Conservation (phyloP, 2,888 invertebrate genomes). For the Harmothoe impar region DNA sequence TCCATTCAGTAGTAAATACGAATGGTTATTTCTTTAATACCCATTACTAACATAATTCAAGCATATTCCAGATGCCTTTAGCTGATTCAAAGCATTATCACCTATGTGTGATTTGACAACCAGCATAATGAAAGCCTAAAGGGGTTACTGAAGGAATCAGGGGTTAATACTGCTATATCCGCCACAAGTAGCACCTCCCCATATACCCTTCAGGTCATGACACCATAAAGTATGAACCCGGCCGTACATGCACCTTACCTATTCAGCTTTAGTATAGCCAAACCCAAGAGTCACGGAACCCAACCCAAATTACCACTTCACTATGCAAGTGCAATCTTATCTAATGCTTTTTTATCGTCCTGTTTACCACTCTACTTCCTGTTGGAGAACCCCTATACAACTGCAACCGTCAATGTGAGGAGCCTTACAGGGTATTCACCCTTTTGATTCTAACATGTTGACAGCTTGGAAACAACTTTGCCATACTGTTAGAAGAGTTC, state of each 20-base stretch:
- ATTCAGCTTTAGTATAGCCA: background rate
- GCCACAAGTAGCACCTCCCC: background rate
- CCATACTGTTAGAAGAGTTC: too few relatives aligned
- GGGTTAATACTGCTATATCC: too few relatives aligned
- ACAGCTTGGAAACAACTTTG: background rate
- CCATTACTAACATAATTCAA: too few relatives aligned
- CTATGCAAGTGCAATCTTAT: background rate
- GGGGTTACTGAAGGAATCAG: too few relatives aligned
- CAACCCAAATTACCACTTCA: background rate
- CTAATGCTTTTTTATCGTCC: background rate
- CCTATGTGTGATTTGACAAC: too few relatives aligned
- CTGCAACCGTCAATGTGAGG: background rate
- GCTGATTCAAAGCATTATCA: too few relatives aligned
- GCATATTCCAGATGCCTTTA: too few relatives aligned
- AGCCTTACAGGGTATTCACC: too few relatives aligned
- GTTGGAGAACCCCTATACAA: background rate
- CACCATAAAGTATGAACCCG: background rate
- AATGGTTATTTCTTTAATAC: too few relatives aligned
- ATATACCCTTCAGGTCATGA: background rate
- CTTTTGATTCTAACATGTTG: background rate
- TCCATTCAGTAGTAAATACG: too few relatives aligned
- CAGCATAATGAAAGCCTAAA: too few relatives aligned
- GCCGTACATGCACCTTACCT: background rate
- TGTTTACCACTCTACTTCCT: background rate
- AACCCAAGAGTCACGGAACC: conserved; percentile 7